A percentile compares a stretch with the other conserved stretches of the same genome.
These are phyloP conservation scores for Agonopterix subpropinquella DNA, from an alignment of 2,888 invertebrate genomes.

Conservation along the genomic window DNA sequence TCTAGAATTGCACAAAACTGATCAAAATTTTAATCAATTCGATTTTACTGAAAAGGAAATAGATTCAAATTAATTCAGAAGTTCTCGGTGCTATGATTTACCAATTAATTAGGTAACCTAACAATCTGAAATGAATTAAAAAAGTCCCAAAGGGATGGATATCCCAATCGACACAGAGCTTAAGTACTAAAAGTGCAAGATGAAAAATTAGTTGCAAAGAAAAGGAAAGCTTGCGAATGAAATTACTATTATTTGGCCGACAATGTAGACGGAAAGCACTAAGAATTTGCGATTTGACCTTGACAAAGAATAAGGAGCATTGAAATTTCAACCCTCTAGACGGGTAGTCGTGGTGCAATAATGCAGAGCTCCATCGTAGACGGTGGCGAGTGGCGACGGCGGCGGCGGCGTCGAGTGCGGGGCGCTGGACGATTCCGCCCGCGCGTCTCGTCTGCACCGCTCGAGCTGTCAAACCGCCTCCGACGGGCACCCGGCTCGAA, in stretches of 20 bases:
- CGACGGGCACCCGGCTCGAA: conserved; percentile 70
- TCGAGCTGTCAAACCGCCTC: conserved; percentile 73
- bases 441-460: conserved; percentile 55
- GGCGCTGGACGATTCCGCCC: conserved; percentile 50
- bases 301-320: conserved; percentile 52
- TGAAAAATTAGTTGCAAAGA: background rate
- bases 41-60: too few relatives aligned
- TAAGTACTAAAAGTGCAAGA: background rate
- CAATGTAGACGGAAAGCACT: background rate
- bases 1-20: too few relatives aligned
- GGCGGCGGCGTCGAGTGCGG: conserved; percentile 37
- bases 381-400: conserved; percentile 31
- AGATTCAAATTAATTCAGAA: too few relatives aligned
- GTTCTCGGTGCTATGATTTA: too few relatives aligned
- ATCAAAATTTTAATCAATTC: too few relatives aligned
- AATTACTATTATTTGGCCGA: background rate
- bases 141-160: background rate
- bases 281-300: conserved; percentile 39
- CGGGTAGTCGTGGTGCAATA: conserved; percentile 51
- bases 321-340: conserved; percentile 67
- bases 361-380: conserved; percentile 46
- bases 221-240: background rate
- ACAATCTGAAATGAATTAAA: background rate
- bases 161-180: background rate
- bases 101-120: too few relatives aligned